Evolutionary conservation across 2,888 invertebrate species (phyloP).

Genomic region (Crepidodera aurea): DNA sequence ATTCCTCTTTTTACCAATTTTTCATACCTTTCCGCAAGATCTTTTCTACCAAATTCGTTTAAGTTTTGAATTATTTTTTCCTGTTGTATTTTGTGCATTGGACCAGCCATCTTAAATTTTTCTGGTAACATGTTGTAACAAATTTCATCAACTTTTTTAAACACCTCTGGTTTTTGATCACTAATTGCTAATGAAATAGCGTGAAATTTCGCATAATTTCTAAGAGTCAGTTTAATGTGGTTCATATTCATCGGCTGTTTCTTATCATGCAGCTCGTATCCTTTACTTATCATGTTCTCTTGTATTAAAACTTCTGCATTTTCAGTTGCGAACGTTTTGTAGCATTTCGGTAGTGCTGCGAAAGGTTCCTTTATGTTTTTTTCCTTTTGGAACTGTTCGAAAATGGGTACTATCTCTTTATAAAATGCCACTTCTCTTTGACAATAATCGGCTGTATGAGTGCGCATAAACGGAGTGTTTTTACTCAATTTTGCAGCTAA

Average conservation of each 20-base stretch:
- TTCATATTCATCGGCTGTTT: constrained; percentile 26
- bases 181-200: constrained; percentile 41
- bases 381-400: constrained; percentile 35
- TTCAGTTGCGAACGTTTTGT: constrained; percentile 21
- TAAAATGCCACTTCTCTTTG: constrained; percentile 44
- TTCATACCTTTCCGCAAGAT: constrained; percentile 1
- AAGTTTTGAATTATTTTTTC: not conserved
- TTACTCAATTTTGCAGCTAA: constrained; percentile 25
- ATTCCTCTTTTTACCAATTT: constrained; percentile 10
- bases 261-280: constrained; percentile 34
- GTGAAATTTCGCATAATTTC: constrained; percentile 39
- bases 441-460: constrained; percentile 32
- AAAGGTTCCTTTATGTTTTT: constrained; percentile 20
- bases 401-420: constrained; percentile 37
- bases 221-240: constrained; percentile 33
- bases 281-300: constrained; percentile 33
- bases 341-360: constrained; percentile 35
- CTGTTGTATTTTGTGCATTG: constrained; percentile 9
- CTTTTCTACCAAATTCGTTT: constrained; percentile 11
- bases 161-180: constrained; percentile 28
- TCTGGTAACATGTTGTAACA: not conserved
- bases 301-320: constrained; percentile 33
- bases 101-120: not conserved
- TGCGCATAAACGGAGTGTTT: not conserved
- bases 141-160: constrained; percentile 3